phyloP scores from a whole-genome alignment of 1,140 invertebrate genomes.

The Whitmania pigra region DNA sequence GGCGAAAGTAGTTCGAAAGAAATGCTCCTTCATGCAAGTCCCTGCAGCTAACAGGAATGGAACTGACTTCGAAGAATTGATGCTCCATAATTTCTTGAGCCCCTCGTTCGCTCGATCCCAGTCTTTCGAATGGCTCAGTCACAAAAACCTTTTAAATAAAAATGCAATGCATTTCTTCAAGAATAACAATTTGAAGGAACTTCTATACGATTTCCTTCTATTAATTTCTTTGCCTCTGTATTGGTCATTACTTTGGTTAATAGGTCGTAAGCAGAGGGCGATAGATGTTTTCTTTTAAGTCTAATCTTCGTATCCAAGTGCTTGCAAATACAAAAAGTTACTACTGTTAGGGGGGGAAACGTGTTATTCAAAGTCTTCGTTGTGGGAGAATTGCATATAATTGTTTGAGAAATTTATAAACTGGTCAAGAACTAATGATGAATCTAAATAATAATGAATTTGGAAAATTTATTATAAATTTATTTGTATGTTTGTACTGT shows the following conservation, averaged over 20 bases:
- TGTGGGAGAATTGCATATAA: no score
- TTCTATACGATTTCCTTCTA: not conserved
- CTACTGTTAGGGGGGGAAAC: no score
- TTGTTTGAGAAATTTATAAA: no score
- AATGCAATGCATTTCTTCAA: not conserved
- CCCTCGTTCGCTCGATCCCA: not conserved
- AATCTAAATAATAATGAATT: no score
- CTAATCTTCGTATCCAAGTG: not conserved
- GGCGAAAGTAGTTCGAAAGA: no score
- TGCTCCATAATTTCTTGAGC: slow-evolving; percentile 8
- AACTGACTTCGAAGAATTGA: not conserved
- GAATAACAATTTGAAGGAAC: not conserved
- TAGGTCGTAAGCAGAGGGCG: not conserved
- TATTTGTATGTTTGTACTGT: no score
- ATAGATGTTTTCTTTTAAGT: not conserved
- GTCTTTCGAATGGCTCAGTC: not conserved
- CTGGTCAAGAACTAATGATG: no score
- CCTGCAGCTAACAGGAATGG: no score
- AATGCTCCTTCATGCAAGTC: no score
- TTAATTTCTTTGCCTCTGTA: not conserved
- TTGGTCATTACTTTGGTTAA: not conserved
- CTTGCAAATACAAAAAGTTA: not conserved
- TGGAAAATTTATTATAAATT: no score
- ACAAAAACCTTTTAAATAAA: slow-evolving; percentile 3
- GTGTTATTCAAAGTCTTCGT: no score